phyloP scores from a whole-genome alignment of 2,888 invertebrate genomes.

The Eupithecia inturbata region DNA sequence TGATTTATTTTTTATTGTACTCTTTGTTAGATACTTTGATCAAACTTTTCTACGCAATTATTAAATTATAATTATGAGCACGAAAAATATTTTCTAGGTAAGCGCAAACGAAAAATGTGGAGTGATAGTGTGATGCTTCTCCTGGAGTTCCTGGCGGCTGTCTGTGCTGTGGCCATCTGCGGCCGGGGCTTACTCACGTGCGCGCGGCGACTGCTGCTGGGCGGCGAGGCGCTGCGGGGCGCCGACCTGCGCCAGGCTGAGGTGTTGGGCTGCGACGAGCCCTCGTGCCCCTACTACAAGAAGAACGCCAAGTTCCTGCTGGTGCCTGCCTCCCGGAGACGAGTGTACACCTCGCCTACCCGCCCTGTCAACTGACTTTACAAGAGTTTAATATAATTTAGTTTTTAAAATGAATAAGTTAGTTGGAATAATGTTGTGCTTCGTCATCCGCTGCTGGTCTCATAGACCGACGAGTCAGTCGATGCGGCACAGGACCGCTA shows the following conservation, averaged over 20 bases:
- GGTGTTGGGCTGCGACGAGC: constrained; percentile 75
- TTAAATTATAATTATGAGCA: too few species aligned
- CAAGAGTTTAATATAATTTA: constrained; percentile 4
- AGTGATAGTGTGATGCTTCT: constrained; percentile 70
- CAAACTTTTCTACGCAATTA: background rate
- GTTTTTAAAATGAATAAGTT: constrained; percentile 9
- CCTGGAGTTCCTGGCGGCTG: constrained; percentile 70
- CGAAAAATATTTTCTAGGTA: background rate
- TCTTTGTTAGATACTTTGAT: background rate
- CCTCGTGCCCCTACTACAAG: constrained; percentile 77
- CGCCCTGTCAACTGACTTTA: constrained; percentile 40
- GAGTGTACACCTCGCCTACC: constrained; percentile 62
- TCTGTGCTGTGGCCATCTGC: constrained; percentile 76
- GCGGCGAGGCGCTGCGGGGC: constrained; percentile 67
- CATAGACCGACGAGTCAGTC: too few species aligned
- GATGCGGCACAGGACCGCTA: too few species aligned
- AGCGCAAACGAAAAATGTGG: constrained; percentile 54
- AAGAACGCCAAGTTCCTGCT: constrained; percentile 71
- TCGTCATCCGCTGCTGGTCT: background rate
- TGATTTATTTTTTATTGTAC: background rate
- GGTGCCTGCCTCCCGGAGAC: constrained; percentile 67
- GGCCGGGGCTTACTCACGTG: constrained; percentile 75
- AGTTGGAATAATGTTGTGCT: constrained; percentile 1
- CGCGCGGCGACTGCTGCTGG: constrained; percentile 66
- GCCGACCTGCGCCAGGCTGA: constrained; percentile 66